These are phyloP conservation scores for Cosmorhoe ocellata DNA, from an alignment of 2,888 invertebrate species.

Conservation along the genomic window DNA sequence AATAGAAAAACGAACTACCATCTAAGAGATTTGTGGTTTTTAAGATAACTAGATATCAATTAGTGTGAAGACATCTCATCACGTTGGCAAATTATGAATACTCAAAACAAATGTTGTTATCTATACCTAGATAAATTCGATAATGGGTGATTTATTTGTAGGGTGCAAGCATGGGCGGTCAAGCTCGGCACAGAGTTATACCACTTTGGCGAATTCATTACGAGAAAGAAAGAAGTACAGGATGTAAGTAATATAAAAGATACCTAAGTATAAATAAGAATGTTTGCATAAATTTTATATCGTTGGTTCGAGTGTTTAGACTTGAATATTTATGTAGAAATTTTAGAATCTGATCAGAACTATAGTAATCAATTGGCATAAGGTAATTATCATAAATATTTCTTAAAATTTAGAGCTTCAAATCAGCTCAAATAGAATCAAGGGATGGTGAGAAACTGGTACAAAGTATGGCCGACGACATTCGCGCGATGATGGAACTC, in stretches of 20 bases:
- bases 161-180: conserved; percentile 91
- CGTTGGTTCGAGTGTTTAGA: no score
- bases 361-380: no score
- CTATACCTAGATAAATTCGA: not conserved
- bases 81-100: no score
- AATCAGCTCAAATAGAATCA: conserved; percentile 88
- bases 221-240: conserved; percentile 89
- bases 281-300: no score
- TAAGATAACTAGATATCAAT: no score
- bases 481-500: conserved; percentile 93
- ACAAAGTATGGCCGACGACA: conserved; percentile 91
- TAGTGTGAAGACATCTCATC: not conserved
- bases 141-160: conserved; percentile 48
- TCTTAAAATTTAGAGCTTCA: conserved; percentile 90
- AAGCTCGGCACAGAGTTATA: conserved; percentile 91
- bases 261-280: no score
- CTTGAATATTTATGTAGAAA: no score
- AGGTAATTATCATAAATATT: no score
- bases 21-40: no score
- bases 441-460: conserved; percentile 90
- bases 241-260: conserved; percentile 83
- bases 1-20: not conserved
- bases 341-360: no score
- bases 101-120: not conserved
- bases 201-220: conserved; percentile 90